Evolutionary conservation across 2,888 invertebrate genomes (phyloP), one percentile per base, ranked within the genome.

Genomic region (Epirrhoe tristata): DNA sequence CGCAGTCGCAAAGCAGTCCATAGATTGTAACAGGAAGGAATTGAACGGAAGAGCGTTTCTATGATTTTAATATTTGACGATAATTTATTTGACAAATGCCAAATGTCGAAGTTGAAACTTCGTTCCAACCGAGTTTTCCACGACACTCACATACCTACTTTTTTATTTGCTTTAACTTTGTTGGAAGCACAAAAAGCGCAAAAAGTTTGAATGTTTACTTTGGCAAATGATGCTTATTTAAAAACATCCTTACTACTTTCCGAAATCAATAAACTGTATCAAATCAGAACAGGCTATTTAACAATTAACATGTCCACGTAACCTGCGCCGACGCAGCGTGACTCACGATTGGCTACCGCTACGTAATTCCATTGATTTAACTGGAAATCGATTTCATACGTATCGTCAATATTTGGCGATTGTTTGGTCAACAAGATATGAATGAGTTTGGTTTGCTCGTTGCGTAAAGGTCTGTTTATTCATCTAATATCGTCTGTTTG

Each of bases 221-320:
- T 24, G 24, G 24, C 1, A 24, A 24, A 2, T 24, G 24, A 24
- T 24, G 24, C 24, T 24, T 24, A 24, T 24, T 24, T 24, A 24
- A 24, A n/a, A 24, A 24, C 24, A 24, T 24, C 24, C 24, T 24
- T 43, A 4, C 12, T 43, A 4, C 34, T 34, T 34, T 34, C 34
- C 7, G 34, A 34, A 10, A 43, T 43, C 48, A 59, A 32, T 54
- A 63, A 43, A 43, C 67, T 59, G 67, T 65, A 67, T 71, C 67
- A 61, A 73, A 59, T 74, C 66, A 69, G 70, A 75, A 75, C 76
- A 74, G 74, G 69, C 78, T 79, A 75, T 80, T 76, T 76, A 77
- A 79, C 85, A 87, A 88, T 88, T 87, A 87, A 83, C 86, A 84
- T 85, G 86, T 84, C 79, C 82, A 81, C 79, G 81, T 81, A 63